Evolutionary conservation across 2,113 vertebrate genomes (phyloP).

Genomic region (Bos javanicus): DNA sequence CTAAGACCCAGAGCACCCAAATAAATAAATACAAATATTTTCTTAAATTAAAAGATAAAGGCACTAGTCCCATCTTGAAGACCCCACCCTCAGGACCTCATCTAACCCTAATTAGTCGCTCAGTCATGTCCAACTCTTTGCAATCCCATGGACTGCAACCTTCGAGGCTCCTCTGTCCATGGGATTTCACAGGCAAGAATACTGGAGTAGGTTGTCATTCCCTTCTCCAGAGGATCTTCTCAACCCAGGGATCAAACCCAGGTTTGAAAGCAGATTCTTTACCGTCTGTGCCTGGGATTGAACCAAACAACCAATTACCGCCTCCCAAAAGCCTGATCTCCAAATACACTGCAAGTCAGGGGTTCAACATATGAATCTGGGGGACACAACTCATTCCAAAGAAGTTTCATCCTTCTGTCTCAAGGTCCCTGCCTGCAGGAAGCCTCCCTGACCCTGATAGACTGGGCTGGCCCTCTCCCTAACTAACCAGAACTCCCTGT

Average conservation of each 20-base stretch:
- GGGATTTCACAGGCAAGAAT: neutral
- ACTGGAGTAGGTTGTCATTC: neutral
- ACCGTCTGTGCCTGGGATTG: neutral
- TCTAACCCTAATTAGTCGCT: neutral
- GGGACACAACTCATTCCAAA: neutral
- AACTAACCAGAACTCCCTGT: neutral
- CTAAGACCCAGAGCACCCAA: neutral
- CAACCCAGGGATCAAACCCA: neutral
- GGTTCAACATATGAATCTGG: neutral
- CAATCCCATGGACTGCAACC: neutral
- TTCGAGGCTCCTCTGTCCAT: neutral
- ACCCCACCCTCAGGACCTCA: neutral
- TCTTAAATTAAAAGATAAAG: neutral
- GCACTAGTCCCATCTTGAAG: neutral
- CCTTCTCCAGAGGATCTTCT: neutral
- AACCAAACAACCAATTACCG: neutral
- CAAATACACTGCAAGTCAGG: neutral
- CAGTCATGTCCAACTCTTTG: neutral
- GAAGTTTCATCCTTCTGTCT: neutral
- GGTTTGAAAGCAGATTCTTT: neutral
- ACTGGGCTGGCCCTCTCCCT: neutral
- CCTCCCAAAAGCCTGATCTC: neutral
- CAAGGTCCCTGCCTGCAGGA: neutral
- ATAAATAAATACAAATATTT: neutral
- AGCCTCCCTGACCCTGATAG: neutral